A percentile compares a stretch with the other conserved stretches of the same genome.
Evolutionary conservation across 2,797 vertebrate genomes (phyloP).

Genomic region (Ctenopoma kingsleyae): DNA sequence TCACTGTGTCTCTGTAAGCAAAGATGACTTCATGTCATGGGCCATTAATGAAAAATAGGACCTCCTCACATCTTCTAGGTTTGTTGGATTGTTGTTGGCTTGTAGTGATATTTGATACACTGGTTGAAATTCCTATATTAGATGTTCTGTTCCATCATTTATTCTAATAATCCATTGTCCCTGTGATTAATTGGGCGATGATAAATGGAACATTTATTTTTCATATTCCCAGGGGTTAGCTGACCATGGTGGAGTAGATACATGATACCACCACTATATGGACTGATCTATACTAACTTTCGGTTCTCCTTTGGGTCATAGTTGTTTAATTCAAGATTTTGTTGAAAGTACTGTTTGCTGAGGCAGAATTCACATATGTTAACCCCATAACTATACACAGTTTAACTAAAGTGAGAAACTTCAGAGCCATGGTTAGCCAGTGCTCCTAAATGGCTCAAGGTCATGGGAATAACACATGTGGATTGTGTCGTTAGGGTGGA

Average conservation of each 20-base stretch:
- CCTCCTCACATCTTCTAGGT: constrained; percentile 23
- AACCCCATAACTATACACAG: neutral
- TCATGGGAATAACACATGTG: constrained; percentile 44
- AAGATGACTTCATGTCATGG: constrained; percentile 33
- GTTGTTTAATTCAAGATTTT: constrained; percentile 13
- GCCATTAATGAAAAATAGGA: constrained; percentile 41
- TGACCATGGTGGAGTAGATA: neutral
- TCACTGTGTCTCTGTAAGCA: constrained; percentile 43
- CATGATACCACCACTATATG: constrained; percentile 15
- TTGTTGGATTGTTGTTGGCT: constrained; percentile 30
- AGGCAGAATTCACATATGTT: constrained; percentile 13
- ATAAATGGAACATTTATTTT: constrained; percentile 38
- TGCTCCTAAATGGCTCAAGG: constrained; percentile 9
- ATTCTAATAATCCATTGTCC: constrained; percentile 42
- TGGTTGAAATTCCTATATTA: constrained; percentile 22
- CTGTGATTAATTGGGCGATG: constrained; percentile 54
- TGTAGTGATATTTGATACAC: constrained; percentile 37
- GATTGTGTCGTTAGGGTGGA: constrained; percentile 40
- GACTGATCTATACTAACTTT: constrained; percentile 26
- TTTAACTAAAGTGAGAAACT: constrained; percentile 4
- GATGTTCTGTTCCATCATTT: constrained; percentile 40
- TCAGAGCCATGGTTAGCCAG: neutral
- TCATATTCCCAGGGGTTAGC: constrained; percentile 22
- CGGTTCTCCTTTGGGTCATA: constrained; percentile 1
- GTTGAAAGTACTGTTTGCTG: constrained; percentile 7